Evolutionary conservation across 2,113 vertebrate genomes (phyloP).

Genomic region (Pomatostomus ruficeps): DNA sequence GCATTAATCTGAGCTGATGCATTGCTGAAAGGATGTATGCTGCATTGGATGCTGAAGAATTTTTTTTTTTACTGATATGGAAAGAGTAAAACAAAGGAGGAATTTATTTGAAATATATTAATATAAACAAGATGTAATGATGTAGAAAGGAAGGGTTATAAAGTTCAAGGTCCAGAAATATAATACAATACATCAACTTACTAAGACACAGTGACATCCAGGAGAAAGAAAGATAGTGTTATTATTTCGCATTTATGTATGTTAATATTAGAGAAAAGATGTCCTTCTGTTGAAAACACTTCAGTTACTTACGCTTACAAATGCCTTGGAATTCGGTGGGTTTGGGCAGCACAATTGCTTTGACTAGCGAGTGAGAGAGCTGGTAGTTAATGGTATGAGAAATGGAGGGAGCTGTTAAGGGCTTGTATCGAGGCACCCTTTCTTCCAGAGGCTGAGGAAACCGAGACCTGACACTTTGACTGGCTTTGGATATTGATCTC

Average conservation of each 20-base stretch:
- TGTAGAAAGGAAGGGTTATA: conserved; percentile 52
- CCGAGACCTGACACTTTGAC: neutral
- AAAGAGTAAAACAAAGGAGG: conserved; percentile 54
- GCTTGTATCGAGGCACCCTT: neutral
- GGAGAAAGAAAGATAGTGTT: conserved; percentile 64
- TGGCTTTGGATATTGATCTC: neutral
- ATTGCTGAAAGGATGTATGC: conserved; percentile 58
- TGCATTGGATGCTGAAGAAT: conserved; percentile 61
- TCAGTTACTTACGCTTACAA: neutral
- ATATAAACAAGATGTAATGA: conserved; percentile 61
- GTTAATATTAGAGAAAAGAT: neutral
- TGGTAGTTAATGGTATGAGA: neutral
- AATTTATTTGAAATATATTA: conserved; percentile 50
- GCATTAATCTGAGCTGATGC: conserved; percentile 72
- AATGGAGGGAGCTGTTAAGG: neutral
- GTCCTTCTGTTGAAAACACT: conserved; percentile 29
- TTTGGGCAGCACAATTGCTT: neutral
- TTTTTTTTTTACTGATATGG: conserved; percentile 6
- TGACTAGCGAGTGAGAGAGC: neutral
- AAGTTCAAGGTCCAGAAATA: conserved; percentile 55
- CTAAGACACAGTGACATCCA: conserved; percentile 65
- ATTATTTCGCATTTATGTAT: conserved; percentile 40
- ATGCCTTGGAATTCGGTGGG: neutral
- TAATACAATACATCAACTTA: conserved; percentile 55
- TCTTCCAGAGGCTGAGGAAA: neutral